Evolutionary conservation across 2,888 invertebrate genomes (phyloP), one percentile per base, ranked within the genome.

Genomic region (Thysanoteuthis rhombus): DNA sequence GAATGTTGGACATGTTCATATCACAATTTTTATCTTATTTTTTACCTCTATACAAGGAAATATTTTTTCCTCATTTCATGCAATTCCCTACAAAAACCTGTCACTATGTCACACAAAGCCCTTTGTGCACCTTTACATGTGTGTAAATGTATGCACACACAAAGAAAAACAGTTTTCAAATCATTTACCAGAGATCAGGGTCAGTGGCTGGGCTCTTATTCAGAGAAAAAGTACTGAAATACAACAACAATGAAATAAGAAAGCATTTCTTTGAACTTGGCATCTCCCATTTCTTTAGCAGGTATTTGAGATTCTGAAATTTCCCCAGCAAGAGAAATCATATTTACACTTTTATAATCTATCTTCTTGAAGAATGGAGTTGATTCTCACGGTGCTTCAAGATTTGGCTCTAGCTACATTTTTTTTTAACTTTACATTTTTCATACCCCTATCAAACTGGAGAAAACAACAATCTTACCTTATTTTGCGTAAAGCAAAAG

Each of bases 291-390:
- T 75, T 75, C 32, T 75, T 75, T n/a, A 10, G 75, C 10, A 12
- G 75, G n/a, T n/a, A 75, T 75, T 75, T 75, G 75, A 75, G n/a
- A 75, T 75, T 75, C 75, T 75, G n/a, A 75, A 75, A 75, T 75
- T n/a, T 75, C 10, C n/a, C 10, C n/a, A 75, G 75, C n/a, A 0
- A n/a, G 8, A 58, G 58, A 58, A 58, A 58, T 58, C 32, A 28
- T 32, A 32, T 58, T 58, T 32, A 58, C 28, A 32, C 58, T 58
- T 58, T 1, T 28, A 58, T 58, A 32, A 58, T 58, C 6, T 58
- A 58, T 58, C 58, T 58, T 58, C 25, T 28, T 32, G 32, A 58
- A 22, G 8, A 58, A 58, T 32, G 25, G 25, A 58, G 32, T 58
- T 58, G 32, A 32, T 28, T 58, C 58, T 58, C 4, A 32, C 8